Conservation (phyloP, 2,113 vertebrate species). For the Amazona vittata region DNA sequence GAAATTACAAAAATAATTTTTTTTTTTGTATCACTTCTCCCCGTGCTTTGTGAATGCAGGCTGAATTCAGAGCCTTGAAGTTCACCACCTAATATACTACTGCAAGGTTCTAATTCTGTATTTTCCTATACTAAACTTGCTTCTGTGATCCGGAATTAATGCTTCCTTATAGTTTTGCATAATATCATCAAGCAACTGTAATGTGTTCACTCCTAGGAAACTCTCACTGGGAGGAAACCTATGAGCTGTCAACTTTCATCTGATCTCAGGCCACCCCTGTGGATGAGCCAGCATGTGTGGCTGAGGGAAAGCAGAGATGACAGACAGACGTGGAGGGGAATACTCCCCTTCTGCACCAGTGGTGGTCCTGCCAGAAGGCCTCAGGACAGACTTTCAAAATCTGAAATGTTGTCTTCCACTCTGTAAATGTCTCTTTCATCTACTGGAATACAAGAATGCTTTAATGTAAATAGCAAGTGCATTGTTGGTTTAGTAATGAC, state of each 20-base stretch:
- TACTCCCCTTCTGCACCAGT: background rate
- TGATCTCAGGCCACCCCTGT: background rate
- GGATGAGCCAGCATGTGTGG: background rate
- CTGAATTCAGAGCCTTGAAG: background rate
- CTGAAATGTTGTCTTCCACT: background rate
- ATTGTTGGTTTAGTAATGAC: background rate
- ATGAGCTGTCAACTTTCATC: background rate
- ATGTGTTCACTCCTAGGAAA: background rate
- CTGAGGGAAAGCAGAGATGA: background rate
- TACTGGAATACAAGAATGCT: background rate
- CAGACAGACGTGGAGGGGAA: background rate
- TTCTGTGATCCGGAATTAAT: background rate
- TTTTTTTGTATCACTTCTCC: background rate
- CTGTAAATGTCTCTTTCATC: background rate
- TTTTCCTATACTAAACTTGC: background rate
- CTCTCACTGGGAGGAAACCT: background rate
- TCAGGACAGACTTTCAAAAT: background rate
- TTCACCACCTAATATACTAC: background rate
- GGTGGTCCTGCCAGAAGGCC: background rate
- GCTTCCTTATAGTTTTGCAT: background rate
- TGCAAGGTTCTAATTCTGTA: background rate
- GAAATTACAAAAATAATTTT: background rate
- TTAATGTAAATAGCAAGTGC: background rate
- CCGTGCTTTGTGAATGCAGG: background rate
- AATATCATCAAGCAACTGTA: background rate